These are phyloP conservation scores for Scaptomyza hsui DNA, from an alignment of 1,140 invertebrate genomes.

Conservation along the genomic window DNA sequence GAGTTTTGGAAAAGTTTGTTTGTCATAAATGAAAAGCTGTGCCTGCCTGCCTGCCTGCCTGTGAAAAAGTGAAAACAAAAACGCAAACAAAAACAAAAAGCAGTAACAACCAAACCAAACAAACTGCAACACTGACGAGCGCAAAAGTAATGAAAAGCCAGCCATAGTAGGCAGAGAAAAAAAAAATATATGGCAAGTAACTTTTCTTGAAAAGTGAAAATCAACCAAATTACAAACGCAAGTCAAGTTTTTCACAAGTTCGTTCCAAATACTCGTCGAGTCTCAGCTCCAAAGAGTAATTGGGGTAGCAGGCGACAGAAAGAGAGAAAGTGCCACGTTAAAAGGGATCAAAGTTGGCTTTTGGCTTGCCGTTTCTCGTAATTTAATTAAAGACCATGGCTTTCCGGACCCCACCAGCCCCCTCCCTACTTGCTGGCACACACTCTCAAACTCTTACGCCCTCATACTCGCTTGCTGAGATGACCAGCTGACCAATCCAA, in stretches of 20 bases:
- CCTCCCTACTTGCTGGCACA: constrained; percentile 15
- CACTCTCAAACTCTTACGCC: constrained; percentile 1
- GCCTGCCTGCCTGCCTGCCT: neutral
- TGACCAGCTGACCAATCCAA: constrained; percentile 47
- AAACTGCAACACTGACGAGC: constrained; percentile 54
- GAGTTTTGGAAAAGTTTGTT: constrained; percentile 67
- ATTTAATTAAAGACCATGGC: constrained; percentile 80
- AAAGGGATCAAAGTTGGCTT: constrained; percentile 80
- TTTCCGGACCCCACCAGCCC: constrained; percentile 40
- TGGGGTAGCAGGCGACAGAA: constrained; percentile 9
- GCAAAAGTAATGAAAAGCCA: constrained; percentile 75
- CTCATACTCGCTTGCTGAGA: constrained; percentile 5
- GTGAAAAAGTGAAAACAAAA: constrained; percentile 44
- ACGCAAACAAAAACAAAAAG: constrained; percentile 20
- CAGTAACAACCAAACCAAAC: constrained; percentile 23
- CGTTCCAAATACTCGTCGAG: constrained; percentile 18
- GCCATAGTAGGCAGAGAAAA: constrained; percentile 40
- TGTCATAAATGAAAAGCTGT: constrained; percentile 68
- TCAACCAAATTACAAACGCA: constrained; percentile 73
- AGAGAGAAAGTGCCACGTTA: constrained; percentile 26
- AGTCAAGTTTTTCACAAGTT: constrained; percentile 65
- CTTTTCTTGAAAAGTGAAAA: constrained; percentile 64
- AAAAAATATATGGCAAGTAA: constrained; percentile 16
- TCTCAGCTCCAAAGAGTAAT: constrained; percentile 9
- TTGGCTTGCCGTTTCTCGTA: constrained; percentile 60